Conservation (phyloP, 2,113 vertebrate genomes). For the Cyphotilapia sp. region DNA sequence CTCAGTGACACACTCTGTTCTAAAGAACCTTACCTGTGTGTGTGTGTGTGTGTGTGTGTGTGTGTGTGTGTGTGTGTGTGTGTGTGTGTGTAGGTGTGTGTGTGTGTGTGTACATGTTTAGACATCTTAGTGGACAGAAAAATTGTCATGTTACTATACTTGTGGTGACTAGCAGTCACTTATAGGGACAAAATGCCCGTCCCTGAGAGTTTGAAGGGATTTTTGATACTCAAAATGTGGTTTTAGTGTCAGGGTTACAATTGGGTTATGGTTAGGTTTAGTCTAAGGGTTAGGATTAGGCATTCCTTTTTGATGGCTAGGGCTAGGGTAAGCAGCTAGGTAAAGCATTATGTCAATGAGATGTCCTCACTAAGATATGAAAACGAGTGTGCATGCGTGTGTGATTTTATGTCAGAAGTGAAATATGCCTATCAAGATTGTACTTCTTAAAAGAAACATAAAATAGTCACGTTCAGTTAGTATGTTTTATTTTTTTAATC, state of each 20-base stretch:
- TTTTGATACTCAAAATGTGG: background rate
- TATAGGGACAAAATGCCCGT: background rate
- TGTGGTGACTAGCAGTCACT: background rate
- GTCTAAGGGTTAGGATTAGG: background rate
- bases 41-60: too few species aligned
- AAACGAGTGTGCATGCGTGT: background rate
- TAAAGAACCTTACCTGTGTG: background rate
- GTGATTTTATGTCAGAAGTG: background rate
- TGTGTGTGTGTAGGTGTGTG: too few species aligned
- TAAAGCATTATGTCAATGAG: background rate
- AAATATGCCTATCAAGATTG: background rate
- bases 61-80: rapidly evolving
- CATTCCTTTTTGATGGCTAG: background rate
- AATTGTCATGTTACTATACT: background rate
- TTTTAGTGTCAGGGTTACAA: background rate
- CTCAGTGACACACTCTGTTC: background rate
- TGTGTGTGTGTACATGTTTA: background rate
- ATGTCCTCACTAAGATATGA: background rate
- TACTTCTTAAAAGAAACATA: background rate
- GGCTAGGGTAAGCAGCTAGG: background rate
- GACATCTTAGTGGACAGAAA: background rate
- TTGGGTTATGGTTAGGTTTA: background rate
- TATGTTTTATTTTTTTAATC: background rate
- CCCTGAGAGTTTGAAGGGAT: background rate
- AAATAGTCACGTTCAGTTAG: background rate